Percentiles rank a stretch among this genome's conserved stretches.
Conservation (phyloP, 2,888 invertebrate genomes). For the Eupeodes luniger region DNA sequence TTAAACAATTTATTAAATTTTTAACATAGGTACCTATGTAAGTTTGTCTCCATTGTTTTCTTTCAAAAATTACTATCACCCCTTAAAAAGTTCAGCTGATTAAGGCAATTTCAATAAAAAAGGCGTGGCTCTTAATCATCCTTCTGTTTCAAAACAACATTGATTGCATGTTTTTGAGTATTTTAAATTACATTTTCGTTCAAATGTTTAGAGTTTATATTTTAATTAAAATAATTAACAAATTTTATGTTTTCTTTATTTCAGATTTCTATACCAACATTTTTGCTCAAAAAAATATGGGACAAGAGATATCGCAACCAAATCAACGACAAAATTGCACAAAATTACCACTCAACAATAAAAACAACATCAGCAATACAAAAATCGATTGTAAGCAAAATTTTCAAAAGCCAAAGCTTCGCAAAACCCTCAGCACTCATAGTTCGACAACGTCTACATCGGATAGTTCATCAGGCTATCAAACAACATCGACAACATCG, state of each 20-base stretch:
- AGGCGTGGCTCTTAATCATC: too few relatives aligned
- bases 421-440: slow-evolving; percentile 76
- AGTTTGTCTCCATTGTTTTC: too few relatives aligned
- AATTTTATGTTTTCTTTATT: slow-evolving; percentile 46
- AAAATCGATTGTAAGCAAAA: slow-evolving; percentile 70
- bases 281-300: slow-evolving; percentile 82
- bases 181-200: too few relatives aligned
- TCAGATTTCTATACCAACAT: slow-evolving; percentile 79
- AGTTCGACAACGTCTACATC: slow-evolving; percentile 78
- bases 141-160: too few relatives aligned
- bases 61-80: too few relatives aligned
- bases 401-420: slow-evolving; percentile 63
- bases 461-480: slow-evolving; percentile 76
- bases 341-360: slow-evolving; percentile 76
- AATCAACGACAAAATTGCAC: slow-evolving; percentile 79
- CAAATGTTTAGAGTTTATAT: too few relatives aligned
- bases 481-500: slow-evolving; percentile 78
- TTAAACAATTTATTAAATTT: too few relatives aligned
- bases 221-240: too few relatives aligned
- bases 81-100: too few relatives aligned
- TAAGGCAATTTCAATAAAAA: too few relatives aligned
- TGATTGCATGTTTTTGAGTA: too few relatives aligned
- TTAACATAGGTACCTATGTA: too few relatives aligned
- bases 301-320: slow-evolving; percentile 84
- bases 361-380: slow-evolving; percentile 39